These are phyloP conservation scores for Platycercus adscitus DNA, from an alignment of 2,113 vertebrate genomes.

Conservation along the genomic window DNA sequence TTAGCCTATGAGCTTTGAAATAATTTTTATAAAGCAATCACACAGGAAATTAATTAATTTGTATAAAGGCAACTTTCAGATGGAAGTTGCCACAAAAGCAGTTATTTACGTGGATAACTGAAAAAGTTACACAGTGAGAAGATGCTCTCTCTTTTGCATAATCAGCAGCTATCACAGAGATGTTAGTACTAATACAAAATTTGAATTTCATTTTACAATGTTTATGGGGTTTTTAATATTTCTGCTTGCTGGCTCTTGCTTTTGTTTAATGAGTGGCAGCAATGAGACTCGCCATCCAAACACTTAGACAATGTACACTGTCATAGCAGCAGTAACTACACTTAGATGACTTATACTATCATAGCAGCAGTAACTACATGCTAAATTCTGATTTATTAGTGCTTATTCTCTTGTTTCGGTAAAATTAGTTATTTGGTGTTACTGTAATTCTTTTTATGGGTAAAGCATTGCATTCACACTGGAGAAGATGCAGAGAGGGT, in stretches of 20 bases:
- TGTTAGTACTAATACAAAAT: background rate
- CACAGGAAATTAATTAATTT: background rate
- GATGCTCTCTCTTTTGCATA: background rate
- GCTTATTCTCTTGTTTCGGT: background rate
- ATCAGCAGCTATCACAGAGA: conserved; percentile 13
- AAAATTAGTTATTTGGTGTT: background rate
- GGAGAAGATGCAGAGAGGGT: background rate
- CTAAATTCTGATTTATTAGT: background rate
- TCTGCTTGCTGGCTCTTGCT: conserved; percentile 2
- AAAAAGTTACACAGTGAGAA: background rate
- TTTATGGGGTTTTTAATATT: background rate
- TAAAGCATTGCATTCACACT: background rate
- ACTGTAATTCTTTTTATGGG: background rate
- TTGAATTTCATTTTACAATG: conserved; percentile 40
- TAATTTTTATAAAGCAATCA: background rate
- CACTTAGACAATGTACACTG: background rate
- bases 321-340: background rate
- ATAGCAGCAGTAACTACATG: background rate
- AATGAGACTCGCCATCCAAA: background rate
- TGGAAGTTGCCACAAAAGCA: background rate
- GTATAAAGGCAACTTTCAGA: background rate
- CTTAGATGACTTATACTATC: background rate
- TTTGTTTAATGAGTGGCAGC: conserved; percentile 17
- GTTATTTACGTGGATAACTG: background rate
- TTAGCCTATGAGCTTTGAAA: background rate